Percentiles rank a stretch among this genome's conserved stretches.
phyloP scores from a whole-genome alignment of 2,888 invertebrate genomes.

The Protula sp. region DNA sequence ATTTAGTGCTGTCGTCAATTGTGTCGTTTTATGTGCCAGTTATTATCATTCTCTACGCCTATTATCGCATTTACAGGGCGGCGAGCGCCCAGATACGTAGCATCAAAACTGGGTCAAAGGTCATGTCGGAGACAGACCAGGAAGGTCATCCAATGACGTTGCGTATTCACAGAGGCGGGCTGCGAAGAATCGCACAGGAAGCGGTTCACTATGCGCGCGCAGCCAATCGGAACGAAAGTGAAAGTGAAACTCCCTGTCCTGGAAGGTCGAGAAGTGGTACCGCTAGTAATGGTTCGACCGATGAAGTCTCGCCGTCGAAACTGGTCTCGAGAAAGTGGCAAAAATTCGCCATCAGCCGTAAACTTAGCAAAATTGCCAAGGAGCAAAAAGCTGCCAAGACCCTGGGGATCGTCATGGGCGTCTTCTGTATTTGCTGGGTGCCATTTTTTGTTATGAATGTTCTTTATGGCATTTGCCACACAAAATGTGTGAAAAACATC shows the following conservation, averaged over 20 bases:
- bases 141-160: slow-evolving; percentile 70
- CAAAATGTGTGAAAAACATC: slow-evolving; percentile 55
- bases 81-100: slow-evolving; percentile 88
- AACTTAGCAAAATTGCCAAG: slow-evolving; percentile 90
- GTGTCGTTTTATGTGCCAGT: slow-evolving; percentile 96
- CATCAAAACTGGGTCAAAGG: slow-evolving; percentile 81
- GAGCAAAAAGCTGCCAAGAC: slow-evolving; percentile 98
- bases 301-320: slow-evolving; percentile 11
- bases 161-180: slow-evolving; percentile 79
- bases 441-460: slow-evolving; percentile 95
- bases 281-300: background rate
- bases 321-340: slow-evolving; percentile 23
- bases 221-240: slow-evolving; percentile 32
- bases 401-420: slow-evolving; percentile 92
- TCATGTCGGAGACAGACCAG: slow-evolving; percentile 60
- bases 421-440: slow-evolving; percentile 94
- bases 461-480: slow-evolving; percentile 77
- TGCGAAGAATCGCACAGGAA: slow-evolving; percentile 45
- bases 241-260: slow-evolving; percentile 7
- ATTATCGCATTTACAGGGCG: slow-evolving; percentile 90
- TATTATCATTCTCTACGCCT: slow-evolving; percentile 96
- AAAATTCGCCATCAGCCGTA: slow-evolving; percentile 83
- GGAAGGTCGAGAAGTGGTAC: background rate
- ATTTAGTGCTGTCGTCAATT: slow-evolving; percentile 93
- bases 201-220: slow-evolving; percentile 11